phyloP scores from a whole-genome alignment of 2,113 vertebrate genomes.

The Pollachius pollachius region DNA sequence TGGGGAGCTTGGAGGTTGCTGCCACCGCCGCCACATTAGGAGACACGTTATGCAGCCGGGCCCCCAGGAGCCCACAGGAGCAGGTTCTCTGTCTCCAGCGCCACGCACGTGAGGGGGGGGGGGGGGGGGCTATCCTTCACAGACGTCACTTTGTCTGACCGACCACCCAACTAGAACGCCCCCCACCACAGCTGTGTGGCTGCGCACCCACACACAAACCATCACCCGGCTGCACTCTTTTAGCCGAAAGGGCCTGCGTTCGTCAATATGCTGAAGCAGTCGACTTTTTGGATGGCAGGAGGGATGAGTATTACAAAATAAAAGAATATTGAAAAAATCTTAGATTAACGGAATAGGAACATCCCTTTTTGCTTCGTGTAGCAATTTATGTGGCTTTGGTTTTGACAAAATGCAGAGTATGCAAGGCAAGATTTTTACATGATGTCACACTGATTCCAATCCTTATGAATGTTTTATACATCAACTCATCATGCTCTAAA shows the following conservation, averaged over 20 bases:
- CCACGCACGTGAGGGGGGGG: slow-evolving; percentile 55
- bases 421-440: too few relatives aligned
- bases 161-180: slow-evolving; percentile 47
- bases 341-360: too few relatives aligned
- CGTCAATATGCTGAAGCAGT: neutral
- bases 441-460: too few relatives aligned
- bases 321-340: too few relatives aligned
- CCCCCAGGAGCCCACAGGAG: slow-evolving; percentile 72
- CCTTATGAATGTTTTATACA: too few relatives aligned
- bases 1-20: slow-evolving; percentile 40
- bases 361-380: too few relatives aligned
- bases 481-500: too few relatives aligned
- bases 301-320: too few relatives aligned
- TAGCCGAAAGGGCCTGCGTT: neutral
- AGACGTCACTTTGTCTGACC: slow-evolving; percentile 78
- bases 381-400: too few relatives aligned
- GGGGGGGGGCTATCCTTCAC: slow-evolving; percentile 70
- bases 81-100: slow-evolving; percentile 77
- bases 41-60: slow-evolving; percentile 69
- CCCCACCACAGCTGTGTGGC: neutral
- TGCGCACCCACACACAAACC: neutral
- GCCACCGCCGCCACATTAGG: slow-evolving; percentile 71
- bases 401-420: too few relatives aligned
- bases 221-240: neutral
- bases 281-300: neutral